Percentiles rank a stretch among this genome's conserved stretches.
phyloP scores from a whole-genome alignment of 2,797 vertebrate genomes.

The Nothura maculosa region DNA sequence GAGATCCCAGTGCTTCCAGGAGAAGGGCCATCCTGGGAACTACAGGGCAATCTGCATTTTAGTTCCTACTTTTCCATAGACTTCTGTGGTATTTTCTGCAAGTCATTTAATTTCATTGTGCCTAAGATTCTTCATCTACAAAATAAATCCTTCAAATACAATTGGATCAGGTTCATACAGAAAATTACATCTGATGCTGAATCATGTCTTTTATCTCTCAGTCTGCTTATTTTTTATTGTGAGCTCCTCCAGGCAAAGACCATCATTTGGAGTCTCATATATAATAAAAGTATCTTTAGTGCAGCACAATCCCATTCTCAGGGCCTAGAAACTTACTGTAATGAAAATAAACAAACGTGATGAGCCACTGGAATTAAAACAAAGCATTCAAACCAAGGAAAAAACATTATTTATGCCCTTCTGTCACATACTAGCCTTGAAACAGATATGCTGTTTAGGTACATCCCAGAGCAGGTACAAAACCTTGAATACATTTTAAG shows the following conservation, averaged over 20 bases:
- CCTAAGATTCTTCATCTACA: slow-evolving; percentile 55
- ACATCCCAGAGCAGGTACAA: background rate
- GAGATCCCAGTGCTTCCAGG: background rate
- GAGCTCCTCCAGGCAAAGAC: slow-evolving; percentile 63
- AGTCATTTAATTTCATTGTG: slow-evolving; percentile 47
- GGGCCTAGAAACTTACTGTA: slow-evolving; percentile 17
- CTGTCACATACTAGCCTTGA: background rate
- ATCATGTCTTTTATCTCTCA: slow-evolving; percentile 70
- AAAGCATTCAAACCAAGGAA: background rate
- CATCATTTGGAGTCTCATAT: slow-evolving; percentile 54
- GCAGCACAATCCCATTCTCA: background rate
- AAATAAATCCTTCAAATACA: slow-evolving; percentile 72
- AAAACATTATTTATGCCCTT: slow-evolving; percentile 1
- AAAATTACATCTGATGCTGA: slow-evolving; percentile 71
- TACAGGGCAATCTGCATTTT: background rate
- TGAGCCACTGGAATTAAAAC: slow-evolving; percentile 47
- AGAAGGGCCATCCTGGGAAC: background rate
- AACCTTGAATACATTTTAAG: background rate
- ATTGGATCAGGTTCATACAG: slow-evolving; percentile 68
- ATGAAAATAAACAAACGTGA: slow-evolving; percentile 63
- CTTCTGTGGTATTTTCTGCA: slow-evolving; percentile 39
- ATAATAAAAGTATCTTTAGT: slow-evolving; percentile 65
- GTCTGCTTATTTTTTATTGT: slow-evolving; percentile 67
- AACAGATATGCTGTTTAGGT: background rate
- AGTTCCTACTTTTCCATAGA: background rate